Conservation (phyloP, 2,888 invertebrate species). For the Syrphus vitripennis region DNA sequence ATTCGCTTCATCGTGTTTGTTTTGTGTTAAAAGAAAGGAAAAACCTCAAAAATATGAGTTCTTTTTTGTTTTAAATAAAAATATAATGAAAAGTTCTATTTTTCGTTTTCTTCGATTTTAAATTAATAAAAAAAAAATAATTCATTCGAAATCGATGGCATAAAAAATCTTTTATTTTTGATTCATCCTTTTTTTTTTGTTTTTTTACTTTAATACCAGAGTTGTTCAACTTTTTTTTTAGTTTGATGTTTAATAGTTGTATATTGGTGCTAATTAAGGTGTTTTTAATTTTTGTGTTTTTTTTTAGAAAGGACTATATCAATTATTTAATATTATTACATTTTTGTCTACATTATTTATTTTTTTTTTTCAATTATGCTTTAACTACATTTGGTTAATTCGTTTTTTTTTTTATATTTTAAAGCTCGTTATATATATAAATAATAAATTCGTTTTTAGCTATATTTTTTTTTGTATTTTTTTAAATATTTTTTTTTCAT, state of each 20-base stretch:
- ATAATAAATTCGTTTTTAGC: conserved; percentile 48
- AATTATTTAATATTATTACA: conserved; percentile 29
- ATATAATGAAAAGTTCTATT: neutral
- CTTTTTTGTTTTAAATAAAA: neutral
- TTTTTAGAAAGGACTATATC: conserved; percentile 45
- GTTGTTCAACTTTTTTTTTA: conserved; percentile 22
- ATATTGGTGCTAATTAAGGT: conserved; percentile 65
- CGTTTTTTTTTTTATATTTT: conserved; percentile 48
- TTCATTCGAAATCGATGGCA: conserved; percentile 63
- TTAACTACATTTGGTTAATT: conserved; percentile 61
- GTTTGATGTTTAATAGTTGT: conserved; percentile 35
- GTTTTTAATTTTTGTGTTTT: neutral
- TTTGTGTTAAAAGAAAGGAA: neutral
- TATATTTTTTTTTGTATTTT: conserved; percentile 33
- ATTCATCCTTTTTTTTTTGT: conserved; percentile 20
- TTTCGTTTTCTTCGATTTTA: conserved; percentile 24
- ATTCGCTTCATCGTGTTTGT: neutral
- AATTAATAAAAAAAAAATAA: conserved; percentile 16
- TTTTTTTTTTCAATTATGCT: conserved; percentile 21
- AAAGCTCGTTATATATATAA: conserved; percentile 52
- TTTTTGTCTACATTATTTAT: conserved; percentile 25
- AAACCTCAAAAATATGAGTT: neutral
- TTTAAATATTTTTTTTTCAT: conserved; percentile 19
- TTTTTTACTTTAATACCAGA: conserved; percentile 13
- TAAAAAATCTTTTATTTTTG: conserved; percentile 25